Evolutionary conservation across 1,140 invertebrate species (phyloP), one percentile per base, ranked within the genome.

Genomic region (Procambarus clarkii): DNA sequence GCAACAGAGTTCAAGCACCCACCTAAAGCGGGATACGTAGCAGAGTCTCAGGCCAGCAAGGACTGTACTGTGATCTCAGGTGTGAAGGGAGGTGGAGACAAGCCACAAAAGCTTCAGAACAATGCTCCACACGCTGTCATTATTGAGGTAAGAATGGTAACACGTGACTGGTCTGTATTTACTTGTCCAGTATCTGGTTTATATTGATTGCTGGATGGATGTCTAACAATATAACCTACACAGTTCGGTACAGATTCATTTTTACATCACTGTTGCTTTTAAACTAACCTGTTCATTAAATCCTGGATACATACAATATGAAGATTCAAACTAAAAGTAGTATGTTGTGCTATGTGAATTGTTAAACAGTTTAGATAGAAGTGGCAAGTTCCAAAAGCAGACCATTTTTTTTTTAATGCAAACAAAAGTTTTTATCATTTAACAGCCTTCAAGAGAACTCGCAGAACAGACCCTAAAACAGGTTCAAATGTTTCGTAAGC

Each of bases 81-180:
- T 21, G 82, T 85, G 93, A 96, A 92, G 95, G 95, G 60, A 95
- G 95, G 87, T 3, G 94, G 94, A 45, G 93, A 94, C 90, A 93
- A 95, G 48, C 94, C 94, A 34, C 94, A 94, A 44, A 93, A 94
- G 54, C 89, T 92, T 11, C 78, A 93, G 15, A 93, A 94, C 88
- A 99, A 99, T 95, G 98, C 98, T 9, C 98, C 98, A 7, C 97
- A 98, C 94, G 98, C 98, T 46, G 97, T 99, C 86, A 98, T 99
- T 79, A 98, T 99, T 94, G 98, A 99, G 95, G 97, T 97, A 60
- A 71, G 45, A 86, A 69, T 85, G 13, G 13, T 13, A 8, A 54
- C 50, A 54, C 50, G 4, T 54, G 50, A 24, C 60, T 34, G 34
- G 34, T 34, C 34, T 34, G 0, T 34, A 34, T 34, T 34, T 34